Evolutionary conservation across 2,888 invertebrate species (phyloP).

Genomic region (Selenia dentaria): DNA sequence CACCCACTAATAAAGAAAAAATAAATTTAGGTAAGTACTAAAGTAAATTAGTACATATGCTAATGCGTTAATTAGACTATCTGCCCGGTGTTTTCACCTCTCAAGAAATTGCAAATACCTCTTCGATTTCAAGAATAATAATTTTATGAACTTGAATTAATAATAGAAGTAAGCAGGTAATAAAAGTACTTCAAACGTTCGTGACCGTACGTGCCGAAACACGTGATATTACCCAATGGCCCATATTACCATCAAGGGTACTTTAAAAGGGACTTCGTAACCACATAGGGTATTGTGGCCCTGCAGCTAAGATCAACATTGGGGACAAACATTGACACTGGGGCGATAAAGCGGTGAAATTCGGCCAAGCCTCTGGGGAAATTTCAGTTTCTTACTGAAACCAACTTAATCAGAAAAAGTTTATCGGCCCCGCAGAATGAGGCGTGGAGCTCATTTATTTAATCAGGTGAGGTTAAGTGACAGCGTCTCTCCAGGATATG

Average conservation of each 20-base stretch:
- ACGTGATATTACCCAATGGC: conserved; percentile 6
- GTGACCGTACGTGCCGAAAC: no score
- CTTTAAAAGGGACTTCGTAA: conserved; percentile 28
- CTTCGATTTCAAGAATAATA: no score
- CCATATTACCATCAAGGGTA: conserved; percentile 22
- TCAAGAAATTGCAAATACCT: no score
- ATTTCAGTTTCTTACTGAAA: conserved; percentile 52
- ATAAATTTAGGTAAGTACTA: no score
- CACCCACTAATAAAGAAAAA: no score
- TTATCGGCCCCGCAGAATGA: conserved; percentile 33
- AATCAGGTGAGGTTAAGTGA: conserved; percentile 38
- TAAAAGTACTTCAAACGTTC: no score
- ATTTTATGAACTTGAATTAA: no score
- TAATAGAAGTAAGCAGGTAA: no score
- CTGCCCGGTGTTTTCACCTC: no score
- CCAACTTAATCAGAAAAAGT: conserved; percentile 53
- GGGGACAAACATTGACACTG: conserved; percentile 51
- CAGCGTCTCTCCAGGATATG: no score
- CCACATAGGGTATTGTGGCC: conserved; percentile 27
- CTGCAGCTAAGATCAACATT: conserved; percentile 38
- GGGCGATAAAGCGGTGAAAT: conserved; percentile 48
- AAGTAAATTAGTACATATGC: no score
- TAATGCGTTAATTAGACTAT: no score
- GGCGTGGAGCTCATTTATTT: conserved; percentile 35
- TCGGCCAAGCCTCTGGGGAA: conserved; percentile 54